These are phyloP conservation scores for Apamea sordens DNA, from an alignment of 2,888 invertebrate species.

Conservation along the genomic window DNA sequence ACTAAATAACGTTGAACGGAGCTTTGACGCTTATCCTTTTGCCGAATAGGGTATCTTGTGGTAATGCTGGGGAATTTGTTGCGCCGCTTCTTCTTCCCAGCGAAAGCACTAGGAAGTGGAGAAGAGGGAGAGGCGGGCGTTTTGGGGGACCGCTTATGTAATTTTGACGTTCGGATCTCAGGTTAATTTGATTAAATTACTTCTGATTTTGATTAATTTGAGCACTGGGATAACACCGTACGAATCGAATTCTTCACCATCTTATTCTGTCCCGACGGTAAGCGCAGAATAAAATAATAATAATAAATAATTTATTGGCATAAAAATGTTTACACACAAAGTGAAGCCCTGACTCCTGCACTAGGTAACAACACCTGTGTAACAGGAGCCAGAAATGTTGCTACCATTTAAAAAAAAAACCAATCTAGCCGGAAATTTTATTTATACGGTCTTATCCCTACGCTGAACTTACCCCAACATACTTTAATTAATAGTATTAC, in stretches of 20 bases:
- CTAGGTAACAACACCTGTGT: too few species aligned
- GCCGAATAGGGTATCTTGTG: background rate
- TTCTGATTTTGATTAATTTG: background rate
- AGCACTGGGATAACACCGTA: background rate
- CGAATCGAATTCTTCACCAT: background rate
- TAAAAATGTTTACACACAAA: too few species aligned
- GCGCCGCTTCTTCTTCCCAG: background rate
- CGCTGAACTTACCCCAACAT: background rate
- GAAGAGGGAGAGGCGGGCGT: background rate
- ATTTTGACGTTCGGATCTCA: background rate
- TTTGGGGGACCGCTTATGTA: background rate
- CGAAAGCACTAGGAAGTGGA: background rate
- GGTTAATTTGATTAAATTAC: too few species aligned
- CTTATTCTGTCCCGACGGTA: too few species aligned
- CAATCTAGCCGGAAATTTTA: background rate
- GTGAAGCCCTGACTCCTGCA: too few species aligned
- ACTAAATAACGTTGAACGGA: slow-evolving; percentile 15
- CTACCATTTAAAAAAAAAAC: background rate
- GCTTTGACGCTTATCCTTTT: slow-evolving; percentile 7
- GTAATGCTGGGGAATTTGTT: background rate
- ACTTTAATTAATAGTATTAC: background rate
- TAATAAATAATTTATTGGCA: too few species aligned
- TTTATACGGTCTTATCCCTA: background rate
- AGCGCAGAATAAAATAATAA: background rate
- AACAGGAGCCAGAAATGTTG: too few species aligned